phyloP scores from a whole-genome alignment of 2,113 vertebrate genomes.

The Sterna hirundo region DNA sequence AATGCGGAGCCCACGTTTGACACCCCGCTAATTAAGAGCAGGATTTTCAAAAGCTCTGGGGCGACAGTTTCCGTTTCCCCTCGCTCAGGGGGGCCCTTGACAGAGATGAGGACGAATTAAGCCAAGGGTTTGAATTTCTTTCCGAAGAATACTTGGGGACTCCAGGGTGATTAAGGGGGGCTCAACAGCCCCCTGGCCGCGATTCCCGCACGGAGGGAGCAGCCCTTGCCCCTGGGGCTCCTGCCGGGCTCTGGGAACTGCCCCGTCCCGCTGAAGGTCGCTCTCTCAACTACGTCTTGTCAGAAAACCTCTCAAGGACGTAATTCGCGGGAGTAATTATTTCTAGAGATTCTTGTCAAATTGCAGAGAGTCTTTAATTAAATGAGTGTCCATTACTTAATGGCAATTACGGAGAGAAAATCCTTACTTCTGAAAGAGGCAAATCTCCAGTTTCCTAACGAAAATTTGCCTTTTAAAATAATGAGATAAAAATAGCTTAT shows the following conservation, averaged over 20 bases:
- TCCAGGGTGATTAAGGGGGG: neutral
- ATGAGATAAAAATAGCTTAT: neutral
- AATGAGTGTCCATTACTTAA: neutral
- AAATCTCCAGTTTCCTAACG: neutral
- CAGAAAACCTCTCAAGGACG: neutral
- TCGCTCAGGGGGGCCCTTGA: fast-evolving
- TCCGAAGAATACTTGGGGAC: neutral
- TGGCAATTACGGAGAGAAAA: neutral
- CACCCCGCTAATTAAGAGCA: neutral
- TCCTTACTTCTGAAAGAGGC: neutral
- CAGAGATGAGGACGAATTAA: neutral
- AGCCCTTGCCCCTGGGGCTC: neutral
- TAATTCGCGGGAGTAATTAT: neutral
- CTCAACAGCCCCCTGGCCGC: fast-evolving
- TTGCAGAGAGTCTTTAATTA: neutral
- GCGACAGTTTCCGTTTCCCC: neutral
- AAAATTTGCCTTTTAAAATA: neutral
- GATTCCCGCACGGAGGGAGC: too few relatives aligned
- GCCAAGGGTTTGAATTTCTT: neutral
- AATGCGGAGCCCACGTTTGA: neutral
- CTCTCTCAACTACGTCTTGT: neutral
- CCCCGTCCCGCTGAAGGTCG: neutral
- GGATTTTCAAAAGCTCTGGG: neutral
- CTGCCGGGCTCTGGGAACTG: neutral
- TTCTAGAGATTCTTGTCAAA: neutral